phyloP scores from a whole-genome alignment of 2,113 vertebrate species.

The Corythoichthys haematopterus region DNA sequence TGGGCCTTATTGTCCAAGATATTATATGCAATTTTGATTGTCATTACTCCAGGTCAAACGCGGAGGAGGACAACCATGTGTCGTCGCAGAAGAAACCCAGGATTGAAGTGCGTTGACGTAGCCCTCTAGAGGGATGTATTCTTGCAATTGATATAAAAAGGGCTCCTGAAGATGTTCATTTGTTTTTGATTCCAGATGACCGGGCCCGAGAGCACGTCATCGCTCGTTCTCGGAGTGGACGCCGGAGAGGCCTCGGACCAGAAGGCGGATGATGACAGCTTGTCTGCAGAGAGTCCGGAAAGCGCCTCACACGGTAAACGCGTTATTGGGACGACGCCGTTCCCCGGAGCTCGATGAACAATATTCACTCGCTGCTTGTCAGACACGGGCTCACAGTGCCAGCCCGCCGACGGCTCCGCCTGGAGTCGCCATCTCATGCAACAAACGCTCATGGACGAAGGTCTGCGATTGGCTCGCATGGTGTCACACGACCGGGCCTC shows the following conservation, averaged over 20 bases:
- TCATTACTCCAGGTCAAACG: constrained; percentile 70
- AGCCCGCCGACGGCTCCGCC: constrained; percentile 75
- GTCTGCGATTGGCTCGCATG: constrained; percentile 90
- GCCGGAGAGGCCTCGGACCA: constrained; percentile 62
- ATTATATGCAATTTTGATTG: constrained; percentile 1
- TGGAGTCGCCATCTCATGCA: constrained; percentile 95
- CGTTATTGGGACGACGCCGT: neutral
- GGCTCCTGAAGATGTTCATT: constrained; percentile 12
- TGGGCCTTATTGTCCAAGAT: too few species aligned
- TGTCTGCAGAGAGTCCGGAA: constrained; percentile 86
- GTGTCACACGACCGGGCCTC: constrained; percentile 84
- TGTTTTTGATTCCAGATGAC: constrained; percentile 42
- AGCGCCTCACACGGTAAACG: constrained; percentile 81
- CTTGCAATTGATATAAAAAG: neutral
- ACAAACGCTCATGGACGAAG: constrained; percentile 95
- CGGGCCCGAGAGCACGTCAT: constrained; percentile 57
- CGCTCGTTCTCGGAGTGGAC: constrained; percentile 48
- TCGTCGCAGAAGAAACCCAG: constrained; percentile 80
- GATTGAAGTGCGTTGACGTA: constrained; percentile 77
- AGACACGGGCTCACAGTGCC: constrained; percentile 70
- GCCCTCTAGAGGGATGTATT: neutral
- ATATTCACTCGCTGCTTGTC: constrained; percentile 36
- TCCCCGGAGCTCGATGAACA: constrained; percentile 7
- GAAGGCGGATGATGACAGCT: constrained; percentile 81
- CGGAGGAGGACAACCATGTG: constrained; percentile 57